Conservation (phyloP, 2,113 vertebrate species). For the Nothocercus julius region DNA sequence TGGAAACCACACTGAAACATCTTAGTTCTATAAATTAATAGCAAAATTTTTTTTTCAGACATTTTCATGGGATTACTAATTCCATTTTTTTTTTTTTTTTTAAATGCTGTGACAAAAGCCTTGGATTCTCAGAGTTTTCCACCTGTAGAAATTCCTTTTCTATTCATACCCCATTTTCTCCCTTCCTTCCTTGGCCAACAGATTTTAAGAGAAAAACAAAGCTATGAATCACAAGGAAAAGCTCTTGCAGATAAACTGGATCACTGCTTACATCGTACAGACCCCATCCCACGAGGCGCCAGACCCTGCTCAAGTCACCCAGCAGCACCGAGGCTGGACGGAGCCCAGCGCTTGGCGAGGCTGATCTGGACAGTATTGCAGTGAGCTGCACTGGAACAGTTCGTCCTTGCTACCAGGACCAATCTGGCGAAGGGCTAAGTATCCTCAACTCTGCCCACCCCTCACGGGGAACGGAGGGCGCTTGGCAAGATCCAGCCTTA, state of each 20-base stretch:
- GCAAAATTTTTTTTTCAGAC: neutral
- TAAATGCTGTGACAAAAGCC: fast-evolving
- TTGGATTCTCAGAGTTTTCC: neutral
- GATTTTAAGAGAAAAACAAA: neutral
- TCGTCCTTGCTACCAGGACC: neutral
- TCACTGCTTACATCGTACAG: neutral
- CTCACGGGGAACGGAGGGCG: neutral
- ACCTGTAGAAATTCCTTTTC: neutral
- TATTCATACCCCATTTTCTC: neutral
- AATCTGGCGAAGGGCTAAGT: neutral
- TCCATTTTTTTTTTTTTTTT: neutral
- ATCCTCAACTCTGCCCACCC: neutral
- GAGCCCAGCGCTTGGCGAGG: neutral
- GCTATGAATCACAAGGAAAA: neutral
- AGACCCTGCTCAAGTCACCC: neutral
- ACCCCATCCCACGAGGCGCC: neutral
- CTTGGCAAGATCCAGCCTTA: neutral
- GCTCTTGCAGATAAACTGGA: neutral
- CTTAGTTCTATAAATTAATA: neutral
- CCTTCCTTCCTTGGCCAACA: neutral
- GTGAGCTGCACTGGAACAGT: neutral
- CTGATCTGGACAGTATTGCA: neutral
- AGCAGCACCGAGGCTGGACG: neutral
- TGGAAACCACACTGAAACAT: neutral
- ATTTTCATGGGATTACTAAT: neutral